A percentile compares a stretch with the other conserved stretches of the same genome.
Evolutionary conservation across 2,888 invertebrate species (phyloP).

Genomic region (Luperina nickerlii): DNA sequence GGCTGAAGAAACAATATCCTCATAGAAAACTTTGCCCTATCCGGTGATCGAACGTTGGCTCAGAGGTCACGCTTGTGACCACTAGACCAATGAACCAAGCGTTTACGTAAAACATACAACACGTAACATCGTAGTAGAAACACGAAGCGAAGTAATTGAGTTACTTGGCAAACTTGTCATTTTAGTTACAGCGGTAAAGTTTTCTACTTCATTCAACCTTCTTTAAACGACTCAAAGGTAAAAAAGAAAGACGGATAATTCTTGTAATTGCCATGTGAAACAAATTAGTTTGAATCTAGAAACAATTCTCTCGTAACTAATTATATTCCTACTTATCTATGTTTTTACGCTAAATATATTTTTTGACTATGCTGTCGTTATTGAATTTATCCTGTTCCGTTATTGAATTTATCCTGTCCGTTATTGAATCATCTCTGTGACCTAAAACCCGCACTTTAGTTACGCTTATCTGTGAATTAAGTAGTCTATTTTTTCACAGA

Average conservation of each 20-base stretch:
- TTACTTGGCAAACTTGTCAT: neutral
- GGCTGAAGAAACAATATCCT: neutral
- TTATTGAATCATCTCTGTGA: no score
- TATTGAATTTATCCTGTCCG: no score
- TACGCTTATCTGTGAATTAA: no score
- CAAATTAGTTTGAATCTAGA: neutral
- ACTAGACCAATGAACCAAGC: neutral
- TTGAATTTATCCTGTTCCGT: no score
- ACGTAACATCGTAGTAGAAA: neutral
- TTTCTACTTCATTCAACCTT: neutral
- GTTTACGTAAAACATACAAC: neutral
- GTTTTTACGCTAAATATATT: neutral
- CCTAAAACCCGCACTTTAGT: no score
- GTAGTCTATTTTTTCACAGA: no score
- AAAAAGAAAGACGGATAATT: no score
- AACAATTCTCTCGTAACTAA: neutral
- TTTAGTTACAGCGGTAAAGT: neutral
- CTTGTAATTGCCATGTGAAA: neutral
- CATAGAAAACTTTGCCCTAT: neutral
- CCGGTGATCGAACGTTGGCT: neutral
- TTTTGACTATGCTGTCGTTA: neutral
- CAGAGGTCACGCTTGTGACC: neutral
- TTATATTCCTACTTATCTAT: neutral
- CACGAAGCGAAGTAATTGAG: neutral
- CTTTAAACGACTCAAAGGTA: neutral